Evolutionary conservation across 2,888 invertebrate species (phyloP), one percentile per base, ranked within the genome.

Genomic region (Platypus cylindrus): DNA sequence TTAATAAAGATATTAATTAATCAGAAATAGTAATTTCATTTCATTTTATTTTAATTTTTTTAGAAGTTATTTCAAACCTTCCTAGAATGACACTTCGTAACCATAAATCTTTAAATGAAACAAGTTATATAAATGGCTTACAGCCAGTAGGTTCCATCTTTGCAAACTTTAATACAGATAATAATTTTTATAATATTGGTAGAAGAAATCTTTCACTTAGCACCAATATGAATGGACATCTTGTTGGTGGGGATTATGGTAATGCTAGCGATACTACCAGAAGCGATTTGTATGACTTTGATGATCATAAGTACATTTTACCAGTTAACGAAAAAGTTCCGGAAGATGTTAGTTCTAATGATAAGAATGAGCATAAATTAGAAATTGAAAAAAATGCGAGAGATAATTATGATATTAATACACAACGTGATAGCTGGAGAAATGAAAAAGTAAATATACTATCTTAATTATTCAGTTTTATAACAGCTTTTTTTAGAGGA

Each of bases 61-160:
- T n/a, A n/a, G n/a, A n/a, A n/a, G n/a, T n/a, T n/a, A n/a, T n/a
- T n/a, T n/a, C n/a, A n/a, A n/a, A n/a, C n/a, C n/a, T n/a, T n/a
- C n/a, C n/a, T n/a, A n/a, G n/a, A n/a, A 75, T 75, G 48, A 71
- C 70, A 31, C 59, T 75, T 49, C 64, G 75, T 46, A 75, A 70
- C 60, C 74, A 75, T 52, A 72, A 71, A 59, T 66, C 70, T 43
- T 63, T 74, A 27, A 53, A 47, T 28, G 58, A 58, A n/a, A n/a
- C n/a, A n/a, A n/a, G n/a, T n/a, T n/a, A n/a, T n/a, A n/a, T n/a
- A n/a, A n/a, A n/a, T n/a, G n/a, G n/a, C n/a, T n/a, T n/a, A n/a
- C n/a, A n/a, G n/a, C n/a, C n/a, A n/a, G n/a, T n/a, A n/a, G n/a
- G n/a, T n/a, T n/a, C n/a, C n/a, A n/a, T n/a, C n/a, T n/a, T n/a